Evolutionary conservation across 2,797 vertebrate genomes (phyloP).

Genomic region (Rhadinocentrus ornatus): DNA sequence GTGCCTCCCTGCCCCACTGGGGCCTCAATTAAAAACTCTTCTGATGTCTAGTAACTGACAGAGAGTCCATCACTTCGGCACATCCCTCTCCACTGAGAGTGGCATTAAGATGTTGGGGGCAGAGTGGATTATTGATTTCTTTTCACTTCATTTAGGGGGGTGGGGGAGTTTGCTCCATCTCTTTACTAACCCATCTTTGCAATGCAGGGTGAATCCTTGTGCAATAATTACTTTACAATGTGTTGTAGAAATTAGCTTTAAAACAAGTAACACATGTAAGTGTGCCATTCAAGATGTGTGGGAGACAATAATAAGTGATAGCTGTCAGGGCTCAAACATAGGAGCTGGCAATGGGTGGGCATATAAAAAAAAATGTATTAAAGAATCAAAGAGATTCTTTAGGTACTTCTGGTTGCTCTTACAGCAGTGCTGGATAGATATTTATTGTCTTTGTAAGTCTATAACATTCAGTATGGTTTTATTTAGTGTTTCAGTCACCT

Average conservation of each 20-base stretch:
- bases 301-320: slow-evolving; percentile 76
- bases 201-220: slow-evolving; percentile 54
- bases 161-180: slow-evolving; percentile 58
- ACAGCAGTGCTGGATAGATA: neutral
- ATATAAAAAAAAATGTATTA: slow-evolving; percentile 54
- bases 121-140: slow-evolving; percentile 81
- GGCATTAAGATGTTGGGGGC: slow-evolving; percentile 82
- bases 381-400: slow-evolving; percentile 29
- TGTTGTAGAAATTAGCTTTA: slow-evolving; percentile 75
- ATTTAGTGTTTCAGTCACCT: neutral
- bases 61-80: slow-evolving; percentile 78
- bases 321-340: slow-evolving; percentile 63
- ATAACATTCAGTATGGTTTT: neutral
- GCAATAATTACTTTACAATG: slow-evolving; percentile 74
- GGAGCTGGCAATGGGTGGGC: slow-evolving; percentile 41
- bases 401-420: slow-evolving; percentile 10
- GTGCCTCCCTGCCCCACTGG: slow-evolving; percentile 53
- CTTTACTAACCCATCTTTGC: slow-evolving; percentile 51
- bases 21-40: slow-evolving; percentile 79
- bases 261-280: slow-evolving; percentile 61
- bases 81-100: slow-evolving; percentile 68
- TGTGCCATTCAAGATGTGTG: slow-evolving; percentile 53
- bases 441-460: neutral
- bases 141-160: slow-evolving; percentile 13
- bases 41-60: slow-evolving; percentile 80